These are phyloP conservation scores for Sphaeridia pumilis DNA, from an alignment of 2,888 invertebrate genomes.

Conservation along the genomic window DNA sequence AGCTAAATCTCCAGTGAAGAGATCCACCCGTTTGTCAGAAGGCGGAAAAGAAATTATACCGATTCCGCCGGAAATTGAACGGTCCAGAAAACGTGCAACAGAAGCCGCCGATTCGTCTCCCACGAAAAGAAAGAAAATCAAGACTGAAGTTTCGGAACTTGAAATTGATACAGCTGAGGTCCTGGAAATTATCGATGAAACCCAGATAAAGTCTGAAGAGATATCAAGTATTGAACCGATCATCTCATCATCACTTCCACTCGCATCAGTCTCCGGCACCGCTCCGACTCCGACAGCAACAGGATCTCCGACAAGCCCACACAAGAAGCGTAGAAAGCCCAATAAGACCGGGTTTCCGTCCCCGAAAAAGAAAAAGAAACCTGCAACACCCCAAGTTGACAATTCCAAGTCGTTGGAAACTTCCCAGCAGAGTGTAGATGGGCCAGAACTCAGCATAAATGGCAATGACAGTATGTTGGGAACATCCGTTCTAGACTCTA, in stretches of 20 bases:
- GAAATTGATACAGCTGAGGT: slow-evolving; percentile 7
- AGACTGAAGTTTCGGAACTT: neutral
- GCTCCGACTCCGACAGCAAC: neutral
- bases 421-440: slow-evolving; percentile 13
- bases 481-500: neutral
- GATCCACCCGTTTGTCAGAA: too few relatives aligned
- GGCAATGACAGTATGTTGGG: neutral
- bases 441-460: neutral
- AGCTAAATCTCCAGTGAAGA: too few relatives aligned
- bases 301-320: neutral
- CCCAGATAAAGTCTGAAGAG: neutral
- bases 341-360: slow-evolving; percentile 82
- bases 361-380: slow-evolving; percentile 54
- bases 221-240: neutral
- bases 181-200: slow-evolving; percentile 5
- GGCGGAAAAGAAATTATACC: neutral
- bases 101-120: neutral
- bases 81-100: too few relatives aligned
- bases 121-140: neutral
- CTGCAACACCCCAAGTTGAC: neutral
- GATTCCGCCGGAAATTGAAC: neutral
- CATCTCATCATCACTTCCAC: neutral
- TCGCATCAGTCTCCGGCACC: neutral
- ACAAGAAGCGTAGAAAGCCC: slow-evolving; percentile 38
- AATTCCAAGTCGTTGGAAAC: slow-evolving; percentile 9